Conservation (phyloP, 2,797 vertebrate genomes). For the Sebastes baramenuke region DNA sequence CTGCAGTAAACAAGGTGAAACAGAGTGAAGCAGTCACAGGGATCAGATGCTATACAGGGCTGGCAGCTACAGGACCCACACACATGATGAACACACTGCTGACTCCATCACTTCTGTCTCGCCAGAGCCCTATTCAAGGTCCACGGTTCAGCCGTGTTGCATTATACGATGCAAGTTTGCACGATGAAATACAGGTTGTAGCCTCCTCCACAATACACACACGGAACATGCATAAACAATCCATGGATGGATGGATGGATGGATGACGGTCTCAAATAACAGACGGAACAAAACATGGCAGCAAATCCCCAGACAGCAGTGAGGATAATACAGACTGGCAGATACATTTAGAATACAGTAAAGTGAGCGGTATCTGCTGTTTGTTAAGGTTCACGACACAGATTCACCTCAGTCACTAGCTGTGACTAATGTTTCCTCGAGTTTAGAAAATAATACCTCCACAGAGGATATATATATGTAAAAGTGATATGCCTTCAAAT, state of each 20-base stretch:
- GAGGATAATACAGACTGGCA: background rate
- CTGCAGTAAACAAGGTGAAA: constrained; percentile 29
- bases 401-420: too few species aligned
- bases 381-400: background rate
- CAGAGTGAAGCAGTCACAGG: constrained; percentile 42
- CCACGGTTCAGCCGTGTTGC: background rate
- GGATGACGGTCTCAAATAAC: background rate
- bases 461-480: too few species aligned
- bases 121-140: background rate
- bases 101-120: background rate
- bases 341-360: background rate
- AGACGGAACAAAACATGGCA: background rate
- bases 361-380: background rate
- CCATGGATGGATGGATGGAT: background rate
- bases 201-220: too few species aligned
- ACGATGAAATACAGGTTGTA: background rate
- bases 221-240: background rate
- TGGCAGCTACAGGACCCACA: background rate
- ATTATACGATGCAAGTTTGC: background rate
- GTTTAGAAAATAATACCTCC: too few species aligned
- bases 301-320: background rate
- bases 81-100: background rate
- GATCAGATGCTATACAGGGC: constrained; percentile 25
- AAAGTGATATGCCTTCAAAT: too few species aligned
- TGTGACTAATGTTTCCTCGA: background rate